Conservation (phyloP, 2,113 vertebrate species). For the Haliaeetus leucogaster region DNA sequence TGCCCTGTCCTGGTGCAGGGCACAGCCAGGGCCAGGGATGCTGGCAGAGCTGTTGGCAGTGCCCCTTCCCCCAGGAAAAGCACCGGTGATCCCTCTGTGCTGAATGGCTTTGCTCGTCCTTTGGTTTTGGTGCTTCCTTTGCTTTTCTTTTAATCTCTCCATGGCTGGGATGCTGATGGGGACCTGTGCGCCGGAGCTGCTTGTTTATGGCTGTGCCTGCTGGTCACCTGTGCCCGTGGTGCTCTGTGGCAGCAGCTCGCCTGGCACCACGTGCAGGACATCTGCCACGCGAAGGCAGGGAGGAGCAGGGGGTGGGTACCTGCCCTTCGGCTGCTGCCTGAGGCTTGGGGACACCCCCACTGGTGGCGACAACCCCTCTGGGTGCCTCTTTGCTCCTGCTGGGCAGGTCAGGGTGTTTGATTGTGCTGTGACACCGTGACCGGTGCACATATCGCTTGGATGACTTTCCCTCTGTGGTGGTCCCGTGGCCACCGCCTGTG, state of each 20-base stretch:
- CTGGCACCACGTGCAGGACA: not conserved
- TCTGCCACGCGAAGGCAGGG: accelerated
- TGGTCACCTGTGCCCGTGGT: accelerated
- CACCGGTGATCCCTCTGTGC: not conserved
- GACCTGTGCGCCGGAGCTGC: not conserved
- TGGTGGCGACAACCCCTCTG: not conserved
- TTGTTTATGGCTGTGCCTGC: not conserved
- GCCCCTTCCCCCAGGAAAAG: not conserved
- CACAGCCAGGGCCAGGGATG: not conserved
- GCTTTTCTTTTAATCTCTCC: not conserved
- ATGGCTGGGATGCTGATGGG: not conserved
- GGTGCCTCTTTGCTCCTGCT: not conserved
- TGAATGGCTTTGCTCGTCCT: not conserved
- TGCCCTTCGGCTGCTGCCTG: not conserved
- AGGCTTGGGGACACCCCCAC: not conserved
- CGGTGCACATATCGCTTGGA: accelerated
- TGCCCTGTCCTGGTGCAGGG: not conserved
- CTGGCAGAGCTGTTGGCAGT: not conserved
- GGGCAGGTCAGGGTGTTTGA: not conserved
- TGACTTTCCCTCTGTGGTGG: not conserved
- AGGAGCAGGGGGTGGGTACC: not conserved
- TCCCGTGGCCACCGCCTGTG: not conserved
- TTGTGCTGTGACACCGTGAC: accelerated
- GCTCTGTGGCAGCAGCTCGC: not conserved
- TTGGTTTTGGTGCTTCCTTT: accelerated